Conservation (phyloP, 2,113 vertebrate species). For the Oxyruncus cristatus region DNA sequence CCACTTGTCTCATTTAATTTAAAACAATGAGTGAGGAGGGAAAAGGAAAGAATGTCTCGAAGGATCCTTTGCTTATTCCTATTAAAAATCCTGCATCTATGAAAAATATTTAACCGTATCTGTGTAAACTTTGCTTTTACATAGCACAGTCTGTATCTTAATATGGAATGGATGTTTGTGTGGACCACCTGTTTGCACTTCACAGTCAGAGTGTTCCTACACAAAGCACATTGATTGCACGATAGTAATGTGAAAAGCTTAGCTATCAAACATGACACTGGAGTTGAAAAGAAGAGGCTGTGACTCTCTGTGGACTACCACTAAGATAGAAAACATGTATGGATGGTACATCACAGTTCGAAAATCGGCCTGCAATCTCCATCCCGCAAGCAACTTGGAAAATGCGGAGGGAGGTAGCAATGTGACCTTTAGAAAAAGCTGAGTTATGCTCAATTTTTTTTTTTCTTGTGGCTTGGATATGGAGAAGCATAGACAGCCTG, state of each 20-base stretch:
- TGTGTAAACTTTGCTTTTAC: background rate
- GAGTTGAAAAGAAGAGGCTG: background rate
- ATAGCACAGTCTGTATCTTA: background rate
- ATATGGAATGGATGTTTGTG: background rate
- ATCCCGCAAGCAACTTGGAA: background rate
- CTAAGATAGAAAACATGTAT: accelerated
- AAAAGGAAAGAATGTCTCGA: background rate
- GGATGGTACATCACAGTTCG: background rate
- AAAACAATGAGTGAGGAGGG: background rate
- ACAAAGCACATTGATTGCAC: background rate
- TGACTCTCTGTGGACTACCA: background rate
- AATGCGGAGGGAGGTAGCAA: background rate
- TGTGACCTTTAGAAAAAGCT: conserved; percentile 13
- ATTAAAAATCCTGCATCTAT: background rate
- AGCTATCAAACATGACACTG: background rate
- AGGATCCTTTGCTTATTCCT: background rate
- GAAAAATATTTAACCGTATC: background rate
- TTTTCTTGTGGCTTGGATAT: conserved; percentile 11
- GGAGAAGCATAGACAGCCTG: background rate
- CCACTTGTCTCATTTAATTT: background rate
- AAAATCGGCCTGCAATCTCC: background rate
- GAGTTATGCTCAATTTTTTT: background rate
- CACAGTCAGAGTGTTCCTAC: accelerated
- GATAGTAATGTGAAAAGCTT: background rate
- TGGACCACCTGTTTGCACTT: background rate